Evolutionary conservation across 2,113 vertebrate genomes (phyloP).

Genomic region (Phycodurus eques): DNA sequence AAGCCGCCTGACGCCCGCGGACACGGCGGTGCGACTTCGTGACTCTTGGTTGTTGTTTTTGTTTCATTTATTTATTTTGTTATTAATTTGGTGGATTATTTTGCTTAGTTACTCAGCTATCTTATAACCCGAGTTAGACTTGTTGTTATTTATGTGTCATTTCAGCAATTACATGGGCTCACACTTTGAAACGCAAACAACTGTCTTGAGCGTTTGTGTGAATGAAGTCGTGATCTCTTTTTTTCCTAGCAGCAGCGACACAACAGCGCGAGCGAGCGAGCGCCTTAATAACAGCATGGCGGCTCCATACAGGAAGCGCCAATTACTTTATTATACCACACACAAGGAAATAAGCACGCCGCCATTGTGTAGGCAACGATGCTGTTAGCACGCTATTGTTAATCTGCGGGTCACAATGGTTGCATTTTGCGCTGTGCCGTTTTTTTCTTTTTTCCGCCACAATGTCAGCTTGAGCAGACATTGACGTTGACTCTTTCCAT

Average conservation of each 20-base stretch:
- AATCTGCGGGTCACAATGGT: background rate
- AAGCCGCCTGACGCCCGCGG: background rate
- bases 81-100: too few species aligned
- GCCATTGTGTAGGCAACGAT: background rate
- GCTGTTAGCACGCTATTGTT: background rate
- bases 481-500: background rate
- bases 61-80: too few species aligned
- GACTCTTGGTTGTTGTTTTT: too few species aligned
- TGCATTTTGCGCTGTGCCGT: too few species aligned
- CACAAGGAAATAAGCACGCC: background rate
- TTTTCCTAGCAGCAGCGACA: background rate
- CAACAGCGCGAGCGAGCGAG: too few species aligned
- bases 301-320: background rate
- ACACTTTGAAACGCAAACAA: too few species aligned
- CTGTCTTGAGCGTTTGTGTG: too few species aligned
- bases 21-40: background rate
- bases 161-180: too few species aligned
- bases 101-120: too few species aligned
- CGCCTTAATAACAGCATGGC: background rate
- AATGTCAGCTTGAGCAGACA: background rate
- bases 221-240: background rate
- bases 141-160: too few species aligned
- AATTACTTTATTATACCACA: background rate
- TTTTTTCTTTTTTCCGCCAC: background rate
- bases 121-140: too few species aligned